Percentiles rank a stretch among this genome's conserved stretches.
phyloP scores from a whole-genome alignment of 2,797 vertebrate genomes.

The Chiloscyllium punctatum region DNA sequence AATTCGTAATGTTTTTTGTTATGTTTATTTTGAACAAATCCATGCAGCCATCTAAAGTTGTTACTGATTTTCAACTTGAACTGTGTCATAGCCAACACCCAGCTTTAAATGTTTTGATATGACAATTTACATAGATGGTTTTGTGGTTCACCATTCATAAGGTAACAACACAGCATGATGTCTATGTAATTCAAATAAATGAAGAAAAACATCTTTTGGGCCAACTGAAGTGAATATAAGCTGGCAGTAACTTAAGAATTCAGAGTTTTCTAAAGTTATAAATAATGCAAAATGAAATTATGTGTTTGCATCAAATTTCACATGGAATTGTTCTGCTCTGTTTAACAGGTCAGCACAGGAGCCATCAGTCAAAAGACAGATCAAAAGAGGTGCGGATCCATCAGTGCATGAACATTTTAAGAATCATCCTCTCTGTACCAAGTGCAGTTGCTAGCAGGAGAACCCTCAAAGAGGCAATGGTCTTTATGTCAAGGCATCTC shows the following conservation, averaged over 20 bases:
- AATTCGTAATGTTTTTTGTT: not conserved
- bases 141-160: not conserved
- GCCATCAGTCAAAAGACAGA: not conserved
- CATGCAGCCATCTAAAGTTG: not conserved
- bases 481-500: not conserved
- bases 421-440: not conserved
- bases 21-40: not conserved
- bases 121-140: not conserved
- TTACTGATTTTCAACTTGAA: not conserved
- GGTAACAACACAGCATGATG: not conserved
- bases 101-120: not conserved
- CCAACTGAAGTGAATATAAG: not conserved
- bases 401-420: not conserved
- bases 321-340: not conserved
- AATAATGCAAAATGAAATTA: not conserved
- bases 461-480: not conserved
- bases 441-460: not conserved
- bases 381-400: not conserved
- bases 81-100: not conserved
- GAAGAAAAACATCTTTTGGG: not conserved
- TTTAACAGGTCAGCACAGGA: not conserved
- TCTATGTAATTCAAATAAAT: slow-evolving; percentile 12
- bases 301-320: not conserved
- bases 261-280: not conserved
- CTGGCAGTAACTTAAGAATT: not conserved